phyloP scores from a whole-genome alignment of 2,113 vertebrate species.

The Anarhynchus alexandrinus region DNA sequence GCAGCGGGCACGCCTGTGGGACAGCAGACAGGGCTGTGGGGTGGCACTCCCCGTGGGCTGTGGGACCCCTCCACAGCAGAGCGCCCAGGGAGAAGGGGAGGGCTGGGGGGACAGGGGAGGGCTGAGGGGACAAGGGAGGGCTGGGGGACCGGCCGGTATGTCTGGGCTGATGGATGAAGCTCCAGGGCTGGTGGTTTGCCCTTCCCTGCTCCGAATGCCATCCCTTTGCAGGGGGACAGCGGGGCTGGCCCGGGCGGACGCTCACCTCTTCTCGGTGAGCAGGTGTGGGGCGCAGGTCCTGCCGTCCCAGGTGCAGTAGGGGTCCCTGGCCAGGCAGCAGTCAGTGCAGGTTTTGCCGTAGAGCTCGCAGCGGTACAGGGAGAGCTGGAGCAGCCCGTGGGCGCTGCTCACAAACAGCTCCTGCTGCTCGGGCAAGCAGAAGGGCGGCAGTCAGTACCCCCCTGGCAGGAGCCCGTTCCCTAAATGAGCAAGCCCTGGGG shows the following conservation, averaged over 20 bases:
- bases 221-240: background rate
- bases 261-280: conserved; percentile 79
- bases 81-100: background rate
- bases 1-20: conserved; percentile 73
- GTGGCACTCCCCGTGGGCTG: rapidly evolving
- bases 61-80: background rate
- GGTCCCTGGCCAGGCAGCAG: conserved; percentile 86
- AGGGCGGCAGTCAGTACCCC: background rate
- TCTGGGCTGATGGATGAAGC: background rate
- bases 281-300: conserved; percentile 73
- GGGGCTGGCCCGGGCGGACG: rapidly evolving
- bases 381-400: conserved; percentile 74
- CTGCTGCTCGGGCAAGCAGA: conserved; percentile 64
- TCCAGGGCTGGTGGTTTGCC: background rate
- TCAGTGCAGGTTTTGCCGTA: conserved; percentile 79
- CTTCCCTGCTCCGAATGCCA: background rate
- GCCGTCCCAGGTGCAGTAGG: conserved; percentile 87
- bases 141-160: too few relatives aligned
- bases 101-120: background rate
- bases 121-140: background rate
- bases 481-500: background rate
- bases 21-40: background rate
- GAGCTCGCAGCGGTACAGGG: conserved; percentile 80
- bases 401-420: conserved; percentile 81
- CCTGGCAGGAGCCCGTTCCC: background rate